Percentiles rank a stretch among this genome's conserved stretches.
Evolutionary conservation across 2,113 vertebrate species (phyloP).

Genomic region (Hippocampus comes): DNA sequence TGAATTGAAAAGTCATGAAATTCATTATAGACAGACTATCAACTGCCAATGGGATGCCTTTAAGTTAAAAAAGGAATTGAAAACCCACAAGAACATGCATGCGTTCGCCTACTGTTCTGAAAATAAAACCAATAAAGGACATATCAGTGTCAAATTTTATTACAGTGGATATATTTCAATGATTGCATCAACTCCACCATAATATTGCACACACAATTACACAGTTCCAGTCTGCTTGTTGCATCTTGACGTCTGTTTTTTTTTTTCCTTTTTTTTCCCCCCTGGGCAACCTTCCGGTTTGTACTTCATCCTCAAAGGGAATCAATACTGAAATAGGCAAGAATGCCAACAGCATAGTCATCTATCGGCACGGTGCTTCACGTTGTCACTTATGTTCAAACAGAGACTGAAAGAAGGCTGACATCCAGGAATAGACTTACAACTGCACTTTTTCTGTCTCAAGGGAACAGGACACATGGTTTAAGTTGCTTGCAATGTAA

Average conservation of each 20-base stretch:
- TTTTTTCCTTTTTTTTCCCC: background rate
- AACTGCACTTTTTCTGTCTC: slow-evolving; percentile 14
- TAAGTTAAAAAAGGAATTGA: background rate
- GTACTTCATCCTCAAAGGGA: slow-evolving; percentile 16
- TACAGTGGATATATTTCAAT: background rate
- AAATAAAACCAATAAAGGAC: background rate
- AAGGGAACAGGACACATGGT: slow-evolving; percentile 11
- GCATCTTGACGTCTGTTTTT: background rate
- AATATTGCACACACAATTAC: background rate
- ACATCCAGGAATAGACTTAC: slow-evolving; percentile 18
- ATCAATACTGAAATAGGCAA: slow-evolving; percentile 42
- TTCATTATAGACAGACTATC: background rate
- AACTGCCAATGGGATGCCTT: background rate
- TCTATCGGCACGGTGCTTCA: slow-evolving; percentile 26
- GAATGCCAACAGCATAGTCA: slow-evolving; percentile 26
- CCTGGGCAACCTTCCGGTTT: slow-evolving; percentile 13
- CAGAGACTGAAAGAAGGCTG: slow-evolving; percentile 16
- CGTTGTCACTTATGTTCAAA: slow-evolving; percentile 23
- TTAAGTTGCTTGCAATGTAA: slow-evolving; percentile 16
- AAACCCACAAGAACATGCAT: background rate
- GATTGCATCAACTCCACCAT: background rate
- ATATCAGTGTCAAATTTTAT: background rate
- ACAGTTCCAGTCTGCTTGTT: slow-evolving; percentile 2
- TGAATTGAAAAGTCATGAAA: background rate
- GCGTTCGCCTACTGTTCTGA: background rate